These are phyloP conservation scores for Priocnemis perturbator DNA, from an alignment of 2,888 invertebrate genomes.

Conservation along the genomic window DNA sequence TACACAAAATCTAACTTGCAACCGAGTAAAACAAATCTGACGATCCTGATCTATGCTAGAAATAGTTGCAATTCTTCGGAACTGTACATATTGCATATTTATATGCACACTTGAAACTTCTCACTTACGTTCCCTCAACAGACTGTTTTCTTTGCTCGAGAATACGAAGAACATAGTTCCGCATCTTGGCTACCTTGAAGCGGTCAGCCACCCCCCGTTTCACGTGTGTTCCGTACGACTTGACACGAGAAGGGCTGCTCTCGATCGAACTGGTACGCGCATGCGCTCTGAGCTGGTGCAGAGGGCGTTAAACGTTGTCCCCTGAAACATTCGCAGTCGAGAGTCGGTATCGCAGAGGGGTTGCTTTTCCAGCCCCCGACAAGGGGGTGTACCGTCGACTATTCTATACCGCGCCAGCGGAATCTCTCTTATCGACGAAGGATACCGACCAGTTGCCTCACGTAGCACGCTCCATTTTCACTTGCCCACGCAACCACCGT, in stretches of 20 bases:
- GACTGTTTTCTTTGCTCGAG: too few species aligned
- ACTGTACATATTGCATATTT: too few species aligned
- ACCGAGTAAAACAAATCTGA: too few species aligned
- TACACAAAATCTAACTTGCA: too few species aligned
- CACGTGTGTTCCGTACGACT: conserved; percentile 17
- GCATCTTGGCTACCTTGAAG: too few species aligned
- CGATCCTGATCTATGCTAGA: too few species aligned
- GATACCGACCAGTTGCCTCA: not conserved
- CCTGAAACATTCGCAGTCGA: not conserved
- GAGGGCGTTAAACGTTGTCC: conserved; percentile 49
- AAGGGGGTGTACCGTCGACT: conserved; percentile 23
- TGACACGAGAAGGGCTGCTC: conserved; percentile 39
- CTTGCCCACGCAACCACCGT: not conserved
- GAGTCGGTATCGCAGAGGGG: conserved; percentile 55
- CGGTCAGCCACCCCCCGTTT: too few species aligned
- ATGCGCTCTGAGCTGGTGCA: conserved; percentile 64
- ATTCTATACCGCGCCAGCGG: not conserved
- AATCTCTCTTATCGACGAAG: conserved; percentile 40
- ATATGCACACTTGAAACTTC: too few species aligned
- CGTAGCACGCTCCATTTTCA: not conserved
- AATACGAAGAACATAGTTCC: too few species aligned
- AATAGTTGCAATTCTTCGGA: too few species aligned
- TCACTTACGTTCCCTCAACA: too few species aligned
- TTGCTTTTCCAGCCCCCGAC: conserved; percentile 23
- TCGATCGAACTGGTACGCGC: conserved; percentile 68